Evolutionary conservation across 2,797 vertebrate species (phyloP).

Genomic region (Varecia variegata): DNA sequence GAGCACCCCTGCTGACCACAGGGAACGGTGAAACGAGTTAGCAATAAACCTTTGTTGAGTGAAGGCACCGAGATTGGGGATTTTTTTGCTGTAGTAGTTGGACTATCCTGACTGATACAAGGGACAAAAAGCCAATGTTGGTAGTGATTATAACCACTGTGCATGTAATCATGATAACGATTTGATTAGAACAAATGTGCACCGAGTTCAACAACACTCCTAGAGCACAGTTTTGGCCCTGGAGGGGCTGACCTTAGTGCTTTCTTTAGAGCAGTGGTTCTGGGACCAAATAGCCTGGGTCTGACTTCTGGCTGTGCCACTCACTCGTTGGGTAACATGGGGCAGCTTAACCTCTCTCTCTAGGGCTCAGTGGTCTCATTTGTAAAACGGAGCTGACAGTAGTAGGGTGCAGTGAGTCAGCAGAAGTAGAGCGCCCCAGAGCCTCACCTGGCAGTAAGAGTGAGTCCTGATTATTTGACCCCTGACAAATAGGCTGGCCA

Average conservation of each 20-base stretch:
- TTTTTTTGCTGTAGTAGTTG: background rate
- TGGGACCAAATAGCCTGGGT: background rate
- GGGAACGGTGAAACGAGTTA: background rate
- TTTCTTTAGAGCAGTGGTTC: background rate
- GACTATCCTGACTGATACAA: background rate
- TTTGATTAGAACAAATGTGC: background rate
- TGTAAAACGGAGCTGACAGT: background rate
- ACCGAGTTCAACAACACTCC: fast-evolving
- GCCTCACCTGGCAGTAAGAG: background rate
- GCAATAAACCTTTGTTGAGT: background rate
- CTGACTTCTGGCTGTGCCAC: background rate
- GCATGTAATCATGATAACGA: background rate
- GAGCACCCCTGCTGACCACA: background rate
- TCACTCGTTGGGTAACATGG: fast-evolving
- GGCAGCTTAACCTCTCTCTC: background rate
- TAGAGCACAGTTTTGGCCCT: background rate
- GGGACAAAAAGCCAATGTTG: background rate
- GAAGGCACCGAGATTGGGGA: background rate
- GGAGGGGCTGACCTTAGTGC: background rate
- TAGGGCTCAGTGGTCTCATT: background rate
- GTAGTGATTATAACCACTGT: background rate
- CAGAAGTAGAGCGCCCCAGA: background rate
- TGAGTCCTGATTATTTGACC: background rate
- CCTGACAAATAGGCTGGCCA: background rate
- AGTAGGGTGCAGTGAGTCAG: background rate